Conservation (phyloP, 2,888 invertebrate species). For the Eupithecia vulgata region DNA sequence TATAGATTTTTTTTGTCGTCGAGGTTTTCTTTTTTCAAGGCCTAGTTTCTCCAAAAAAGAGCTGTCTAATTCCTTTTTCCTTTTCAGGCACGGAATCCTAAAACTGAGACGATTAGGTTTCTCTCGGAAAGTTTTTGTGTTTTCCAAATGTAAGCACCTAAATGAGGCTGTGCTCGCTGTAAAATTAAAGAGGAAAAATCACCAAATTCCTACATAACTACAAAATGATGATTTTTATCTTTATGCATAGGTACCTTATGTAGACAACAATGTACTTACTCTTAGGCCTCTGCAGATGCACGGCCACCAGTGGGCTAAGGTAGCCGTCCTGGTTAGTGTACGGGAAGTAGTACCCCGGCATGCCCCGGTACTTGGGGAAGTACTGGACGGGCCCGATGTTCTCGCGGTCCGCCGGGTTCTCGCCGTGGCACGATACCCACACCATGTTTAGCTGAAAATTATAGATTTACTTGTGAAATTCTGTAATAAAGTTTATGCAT, state of each 20-base stretch:
- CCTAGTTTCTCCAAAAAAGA: too few species aligned
- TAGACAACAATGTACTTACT: constrained; percentile 83
- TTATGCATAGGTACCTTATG: neutral
- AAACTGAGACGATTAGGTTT: too few species aligned
- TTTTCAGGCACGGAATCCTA: too few species aligned
- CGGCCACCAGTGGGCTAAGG: constrained; percentile 93
- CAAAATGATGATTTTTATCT: too few species aligned
- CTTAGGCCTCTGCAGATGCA: constrained; percentile 91
- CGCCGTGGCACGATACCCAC: constrained; percentile 97
- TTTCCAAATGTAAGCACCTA: too few species aligned
- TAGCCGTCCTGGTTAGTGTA: constrained; percentile 94
- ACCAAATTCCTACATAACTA: too few species aligned
- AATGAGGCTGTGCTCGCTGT: too few species aligned
- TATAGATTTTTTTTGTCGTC: too few species aligned
- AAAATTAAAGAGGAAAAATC: too few species aligned
- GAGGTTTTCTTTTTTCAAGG: too few species aligned
- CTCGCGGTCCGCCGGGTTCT: constrained; percentile 96
- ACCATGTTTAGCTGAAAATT: constrained; percentile 89
- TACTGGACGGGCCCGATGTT: constrained; percentile 94
- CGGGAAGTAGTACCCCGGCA: constrained; percentile 95
- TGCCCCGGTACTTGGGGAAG: constrained; percentile 89
- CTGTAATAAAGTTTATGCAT: neutral
- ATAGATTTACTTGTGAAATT: neutral
- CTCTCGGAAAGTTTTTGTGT: too few species aligned
- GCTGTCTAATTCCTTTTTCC: too few species aligned